These are phyloP conservation scores for Buphagus erythrorhynchus DNA, from an alignment of 2,797 vertebrate genomes.

Conservation along the genomic window DNA sequence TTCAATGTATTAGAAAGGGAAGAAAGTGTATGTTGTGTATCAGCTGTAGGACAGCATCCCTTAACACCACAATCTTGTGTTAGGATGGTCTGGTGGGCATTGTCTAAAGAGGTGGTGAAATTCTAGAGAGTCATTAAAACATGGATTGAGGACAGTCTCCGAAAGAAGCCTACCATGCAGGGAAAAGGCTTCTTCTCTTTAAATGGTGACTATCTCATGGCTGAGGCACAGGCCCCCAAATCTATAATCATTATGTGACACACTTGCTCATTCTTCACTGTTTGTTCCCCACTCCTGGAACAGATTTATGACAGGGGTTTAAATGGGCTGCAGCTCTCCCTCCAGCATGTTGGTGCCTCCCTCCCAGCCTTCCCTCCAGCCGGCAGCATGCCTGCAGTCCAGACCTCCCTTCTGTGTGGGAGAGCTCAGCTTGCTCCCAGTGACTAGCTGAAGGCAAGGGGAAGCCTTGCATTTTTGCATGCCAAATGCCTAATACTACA, in stretches of 20 bases:
- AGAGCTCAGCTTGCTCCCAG: neutral
- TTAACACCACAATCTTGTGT: neutral
- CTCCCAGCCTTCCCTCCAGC: neutral
- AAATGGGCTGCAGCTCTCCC: neutral
- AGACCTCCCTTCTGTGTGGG: neutral
- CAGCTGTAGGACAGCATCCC: neutral
- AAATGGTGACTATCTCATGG: rapidly evolving
- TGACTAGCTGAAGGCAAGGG: neutral
- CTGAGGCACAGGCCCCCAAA: rapidly evolving
- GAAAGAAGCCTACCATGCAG: neutral
- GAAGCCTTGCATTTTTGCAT: neutral
- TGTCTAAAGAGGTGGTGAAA: neutral
- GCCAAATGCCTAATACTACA: neutral
- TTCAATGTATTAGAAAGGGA: neutral
- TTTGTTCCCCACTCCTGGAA: neutral
- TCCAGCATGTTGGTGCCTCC: neutral
- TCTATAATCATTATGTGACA: neutral
- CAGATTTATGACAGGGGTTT: neutral
- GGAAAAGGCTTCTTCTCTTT: neutral
- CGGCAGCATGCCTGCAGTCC: rapidly evolving
- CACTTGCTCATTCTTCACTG: neutral
- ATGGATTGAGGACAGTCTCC: neutral
- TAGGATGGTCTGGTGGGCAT: neutral
- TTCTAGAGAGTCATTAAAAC: neutral
- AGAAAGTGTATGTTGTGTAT: rapidly evolving